Percentiles rank a stretch among this genome's conserved stretches.
Conservation (phyloP, 2,797 vertebrate genomes). For the Acropternis orthonyx region DNA sequence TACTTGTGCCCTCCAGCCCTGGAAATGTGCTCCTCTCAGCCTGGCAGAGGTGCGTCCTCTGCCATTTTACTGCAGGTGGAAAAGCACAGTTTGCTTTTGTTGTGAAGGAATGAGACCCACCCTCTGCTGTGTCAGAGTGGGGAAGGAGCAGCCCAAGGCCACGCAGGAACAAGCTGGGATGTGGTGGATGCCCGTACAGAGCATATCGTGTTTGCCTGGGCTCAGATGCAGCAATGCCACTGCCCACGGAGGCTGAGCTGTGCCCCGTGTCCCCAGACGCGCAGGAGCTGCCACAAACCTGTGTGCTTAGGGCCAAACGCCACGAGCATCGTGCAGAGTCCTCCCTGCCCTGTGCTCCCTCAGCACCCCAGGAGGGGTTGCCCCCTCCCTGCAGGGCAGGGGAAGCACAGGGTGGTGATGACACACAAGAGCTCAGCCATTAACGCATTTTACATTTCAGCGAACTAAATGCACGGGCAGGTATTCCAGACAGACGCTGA, state of each 20-base stretch:
- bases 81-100: neutral
- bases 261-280: rapidly evolving
- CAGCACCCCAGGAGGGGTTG: neutral
- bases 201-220: rapidly evolving
- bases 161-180: rapidly evolving
- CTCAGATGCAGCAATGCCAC: neutral
- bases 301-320: rapidly evolving
- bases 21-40: neutral
- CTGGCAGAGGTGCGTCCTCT: neutral
- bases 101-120: neutral
- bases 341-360: neutral
- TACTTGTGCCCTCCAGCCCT: neutral
- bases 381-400: no score
- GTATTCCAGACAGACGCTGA: neutral
- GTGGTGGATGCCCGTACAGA: neutral
- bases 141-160: neutral
- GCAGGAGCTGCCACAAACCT: neutral
- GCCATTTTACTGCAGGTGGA: neutral
- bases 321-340: rapidly evolving
- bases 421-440: neutral
- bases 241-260: neutral
- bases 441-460: neutral
- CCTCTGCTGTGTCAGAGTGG: rapidly evolving
- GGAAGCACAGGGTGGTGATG: neutral
- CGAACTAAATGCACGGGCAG: neutral